Conservation (phyloP, 2,797 vertebrate species). For the Syngnathus rostellatus region DNA sequence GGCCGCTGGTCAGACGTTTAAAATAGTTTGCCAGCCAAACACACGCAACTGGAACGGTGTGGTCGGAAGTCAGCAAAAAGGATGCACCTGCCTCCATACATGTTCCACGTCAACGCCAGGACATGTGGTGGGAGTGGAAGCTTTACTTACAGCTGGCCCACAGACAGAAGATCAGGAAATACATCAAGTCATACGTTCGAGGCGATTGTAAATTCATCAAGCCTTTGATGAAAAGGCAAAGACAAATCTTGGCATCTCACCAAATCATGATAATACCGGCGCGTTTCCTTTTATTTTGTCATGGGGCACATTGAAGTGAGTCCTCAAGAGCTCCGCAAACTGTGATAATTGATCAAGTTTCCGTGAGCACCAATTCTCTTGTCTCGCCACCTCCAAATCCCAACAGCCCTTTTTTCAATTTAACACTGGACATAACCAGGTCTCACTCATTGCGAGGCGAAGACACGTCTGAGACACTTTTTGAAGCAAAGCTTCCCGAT, state of each 20-base stretch:
- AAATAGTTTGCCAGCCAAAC: conserved; percentile 72
- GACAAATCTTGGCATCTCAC: not conserved
- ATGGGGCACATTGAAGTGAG: conserved; percentile 10
- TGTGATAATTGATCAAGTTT: conserved; percentile 61
- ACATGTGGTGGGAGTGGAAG: conserved; percentile 38
- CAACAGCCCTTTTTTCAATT: conserved; percentile 67
- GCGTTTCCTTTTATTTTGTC: conserved; percentile 5
- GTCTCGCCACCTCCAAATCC: conserved; percentile 59
- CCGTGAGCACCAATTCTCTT: conserved; percentile 34
- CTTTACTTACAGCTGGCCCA: not conserved
- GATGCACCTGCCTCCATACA: conserved; percentile 60
- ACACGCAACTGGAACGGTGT: conserved; percentile 34
- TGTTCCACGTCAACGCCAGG: conserved; percentile 54
- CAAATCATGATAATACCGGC: not conserved
- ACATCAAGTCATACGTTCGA: not conserved
- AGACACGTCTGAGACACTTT: conserved; percentile 64
- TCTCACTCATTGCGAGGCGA: conserved; percentile 46
- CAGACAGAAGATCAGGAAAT: not conserved
- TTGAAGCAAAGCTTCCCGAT: conserved; percentile 49
- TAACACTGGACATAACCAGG: conserved; percentile 60
- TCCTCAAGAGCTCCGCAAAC: conserved; percentile 30
- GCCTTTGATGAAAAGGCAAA: not conserved
- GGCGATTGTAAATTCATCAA: not conserved
- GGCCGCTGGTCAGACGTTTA: conserved; percentile 76
- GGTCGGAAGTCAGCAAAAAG: conserved; percentile 46